Base-by-base conservation (phyloP, 2,797 vertebrate species). In the Aphelocoma californica region DNA sequence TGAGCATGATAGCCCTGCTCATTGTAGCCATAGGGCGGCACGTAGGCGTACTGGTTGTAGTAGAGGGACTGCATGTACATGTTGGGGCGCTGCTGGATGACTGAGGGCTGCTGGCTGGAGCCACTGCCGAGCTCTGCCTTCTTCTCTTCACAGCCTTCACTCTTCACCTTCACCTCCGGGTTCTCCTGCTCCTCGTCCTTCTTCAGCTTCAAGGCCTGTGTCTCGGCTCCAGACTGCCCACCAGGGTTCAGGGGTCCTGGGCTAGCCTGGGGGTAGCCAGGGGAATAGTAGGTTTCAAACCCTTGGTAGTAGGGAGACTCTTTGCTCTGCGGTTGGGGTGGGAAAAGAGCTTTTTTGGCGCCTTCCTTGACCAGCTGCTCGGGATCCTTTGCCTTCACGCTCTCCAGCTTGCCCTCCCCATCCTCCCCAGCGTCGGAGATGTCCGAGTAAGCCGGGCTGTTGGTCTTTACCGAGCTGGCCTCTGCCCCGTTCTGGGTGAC, bases 11-110 rank as follows among this genome's bases (percentile, higher is more conserved):
- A 99, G 47, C 99, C 98, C 97, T 99, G 99, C 96, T 99, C 99
- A 1, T 98, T 98, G 97, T 99, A 99, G 73, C 99, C 99, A 0
- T 99, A 99, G 10, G 99, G 99, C 2, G 99, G 99, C n/a, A 99
- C 98, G 0, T 99, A 99, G 84, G 99, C 98, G 0, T 99, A 99
- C 97, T 99, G 99, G 98, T 99, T 99, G 95, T 99, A 99, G 97
- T 99, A 99, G 23, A 99, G 98, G 34, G 99, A 99, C 91, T 99
- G 99, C 99, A 99, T 99, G 98, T 99, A 99, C 99, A 99, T 99
- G 96, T 98, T 99, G 75, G 99, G 98, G 32, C 99, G 98, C 90
- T 99, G 99, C 94, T 99, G 99, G 94, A 99, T 99, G 94, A 99
- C 99, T 0, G 99, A 99, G 31, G 99, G 99, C 90, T 99, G 99